Evolutionary conservation across 1,140 invertebrate genomes (phyloP), one percentile per base, ranked within the genome.

Genomic region (Saccostrea glomerata): DNA sequence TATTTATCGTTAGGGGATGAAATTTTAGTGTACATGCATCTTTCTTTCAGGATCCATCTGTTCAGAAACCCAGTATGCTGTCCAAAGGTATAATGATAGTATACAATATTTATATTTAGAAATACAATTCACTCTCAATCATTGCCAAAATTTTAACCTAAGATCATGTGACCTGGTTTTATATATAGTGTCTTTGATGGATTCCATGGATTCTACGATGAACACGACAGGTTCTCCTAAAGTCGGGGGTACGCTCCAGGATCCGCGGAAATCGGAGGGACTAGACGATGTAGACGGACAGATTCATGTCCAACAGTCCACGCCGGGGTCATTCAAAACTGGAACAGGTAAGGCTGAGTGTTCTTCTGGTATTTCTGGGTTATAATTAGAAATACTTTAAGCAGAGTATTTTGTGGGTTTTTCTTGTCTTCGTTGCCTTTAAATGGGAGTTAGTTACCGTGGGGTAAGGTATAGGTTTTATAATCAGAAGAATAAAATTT

Each of bases 31-130:
- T 47, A 47, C 6, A 3, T 47, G 40, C 6, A 55, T n/a, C 2
- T 54, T 83, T 70, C 20, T 25, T 89, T 20, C 87, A 93, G 92
- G 91, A 92, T 55, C 89, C 90, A 7, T 92, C 92, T 70, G 89
- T 91, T 63, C 90, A 92, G 73, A 94, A 93, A 88, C 93, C 93
- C n/a, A 94, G 93, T 84, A 93, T 94, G 93, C 87, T 94, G 25
- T 94, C 93, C 40, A 93, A 93, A 92, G 93, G 93, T 94, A 91
- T n/a, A n/a, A n/a, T n/a, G n/a, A n/a, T n/a, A 3, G 12, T 20
- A 17, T 60, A 60, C 15, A 60, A n/a, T 5, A 60, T 60, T 60
- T 12, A 60, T 60, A 1, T 60, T 20, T 17, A 60, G 58, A 60
- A 15, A 17, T 12, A 20, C 15, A 60, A 60, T 60, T 17, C 20